A percentile compares a stretch with the other conserved stretches of the same genome.
These are phyloP conservation scores for Phalacrocorax pelagicus DNA, from an alignment of 2,113 vertebrate genomes.

Conservation along the genomic window DNA sequence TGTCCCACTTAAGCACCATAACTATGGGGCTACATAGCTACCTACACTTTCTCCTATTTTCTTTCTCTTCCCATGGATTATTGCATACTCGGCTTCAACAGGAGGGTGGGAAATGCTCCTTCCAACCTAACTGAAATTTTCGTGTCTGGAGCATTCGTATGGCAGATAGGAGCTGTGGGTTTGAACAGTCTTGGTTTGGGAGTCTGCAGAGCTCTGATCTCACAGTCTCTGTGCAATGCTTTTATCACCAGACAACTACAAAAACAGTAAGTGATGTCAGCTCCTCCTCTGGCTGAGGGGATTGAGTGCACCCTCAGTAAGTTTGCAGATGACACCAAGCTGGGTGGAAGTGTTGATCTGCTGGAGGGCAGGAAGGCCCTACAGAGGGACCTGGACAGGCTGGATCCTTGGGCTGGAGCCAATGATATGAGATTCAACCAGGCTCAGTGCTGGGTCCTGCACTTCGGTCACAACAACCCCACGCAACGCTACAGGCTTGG, in stretches of 20 bases:
- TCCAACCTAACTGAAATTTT: not conserved
- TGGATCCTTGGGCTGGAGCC: too few species aligned
- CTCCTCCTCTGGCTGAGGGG: not conserved
- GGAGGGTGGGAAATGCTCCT: not conserved
- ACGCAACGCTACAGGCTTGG: too few species aligned
- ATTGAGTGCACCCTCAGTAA: too few species aligned
- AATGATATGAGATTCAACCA: too few species aligned
- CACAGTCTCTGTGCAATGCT: not conserved
- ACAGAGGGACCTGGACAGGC: too few species aligned
- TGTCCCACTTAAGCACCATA: not conserved
- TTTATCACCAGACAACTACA: not conserved
- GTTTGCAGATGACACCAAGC: too few species aligned
- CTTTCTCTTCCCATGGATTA: not conserved
- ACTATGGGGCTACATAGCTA: not conserved
- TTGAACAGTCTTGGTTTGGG: not conserved
- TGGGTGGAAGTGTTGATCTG: too few species aligned
- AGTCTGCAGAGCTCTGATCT: not conserved
- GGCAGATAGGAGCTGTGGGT: not conserved
- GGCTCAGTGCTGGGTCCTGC: too few species aligned
- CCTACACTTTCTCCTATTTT: not conserved
- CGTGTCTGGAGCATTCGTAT: not conserved
- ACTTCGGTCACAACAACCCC: too few species aligned
- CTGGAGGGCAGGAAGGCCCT: too few species aligned
- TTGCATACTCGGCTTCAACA: not conserved
- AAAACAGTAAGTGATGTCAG: not conserved